Base-by-base conservation (phyloP, 2,888 invertebrate genomes). In the Rhamnusium bicolor region DNA sequence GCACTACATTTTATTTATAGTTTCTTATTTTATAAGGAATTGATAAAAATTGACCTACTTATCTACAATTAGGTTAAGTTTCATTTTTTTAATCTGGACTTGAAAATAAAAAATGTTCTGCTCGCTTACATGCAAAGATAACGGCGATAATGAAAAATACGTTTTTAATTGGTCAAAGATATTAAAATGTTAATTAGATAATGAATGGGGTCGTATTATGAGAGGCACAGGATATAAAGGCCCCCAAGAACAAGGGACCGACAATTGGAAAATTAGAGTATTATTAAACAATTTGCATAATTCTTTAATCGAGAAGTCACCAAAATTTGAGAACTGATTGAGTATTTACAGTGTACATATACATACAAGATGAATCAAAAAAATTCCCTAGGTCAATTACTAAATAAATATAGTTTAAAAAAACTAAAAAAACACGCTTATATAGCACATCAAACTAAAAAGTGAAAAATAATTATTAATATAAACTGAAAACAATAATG, bases 1-100 rank as follows among this genome's bases (percentile, higher is more conserved):
- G 40, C 40, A 40, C 40, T 40, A n/a, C 40, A 40, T 40, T 40
- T 40, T 40, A 40, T 40, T 12, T n/a, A n/a, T 40, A 5, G 40
- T n/a, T 12, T 0, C n/a, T n/a, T n/a, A 40, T 40, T 40, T 24
- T 40, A 40, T 40, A n/a, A 5, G 14, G n/a, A 40, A 19, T 7
- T n/a, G 61, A 61, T 61, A 61, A 61, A 61, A 21, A n/a, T 61
- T 61, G 61, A 21, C 61, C 61, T 61, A 46, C 46, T 40, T 61
- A 61, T 46, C 61, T n/a, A 12, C n/a, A 24, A 46, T 58, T 58
- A 58, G 58, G 18, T 58, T 29, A 29, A 27, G n/a, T 61, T 61
- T 5, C 10, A 19, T 46, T 46, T 18, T 40, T 40, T 12, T 40
- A 32, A 29, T 19, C 8, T 60, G 40, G 14, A 40, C 3, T 60